A percentile compares a stretch with the other conserved stretches of the same genome.
Conservation (phyloP, 2,113 vertebrate genomes). For the Corythornis cristatus region DNA sequence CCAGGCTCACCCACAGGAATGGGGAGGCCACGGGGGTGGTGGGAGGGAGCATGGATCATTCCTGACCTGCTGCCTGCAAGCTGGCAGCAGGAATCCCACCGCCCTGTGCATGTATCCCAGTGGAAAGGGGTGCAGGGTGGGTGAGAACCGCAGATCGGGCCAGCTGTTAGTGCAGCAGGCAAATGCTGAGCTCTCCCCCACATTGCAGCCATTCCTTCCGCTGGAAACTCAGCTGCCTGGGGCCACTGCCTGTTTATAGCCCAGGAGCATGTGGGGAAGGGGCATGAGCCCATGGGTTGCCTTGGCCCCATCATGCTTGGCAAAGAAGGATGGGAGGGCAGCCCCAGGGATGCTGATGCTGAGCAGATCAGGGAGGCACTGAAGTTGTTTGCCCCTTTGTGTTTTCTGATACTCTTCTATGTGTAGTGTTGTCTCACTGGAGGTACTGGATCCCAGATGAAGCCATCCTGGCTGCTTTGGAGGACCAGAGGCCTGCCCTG, state of each 20-base stretch:
- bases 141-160: not conserved
- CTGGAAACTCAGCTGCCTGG: constrained; percentile 5
- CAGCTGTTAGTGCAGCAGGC: constrained; percentile 71
- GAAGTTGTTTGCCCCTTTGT: not conserved
- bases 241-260: constrained; percentile 57
- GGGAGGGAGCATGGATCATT: constrained; percentile 43
- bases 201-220: constrained; percentile 77
- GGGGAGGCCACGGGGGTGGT: not conserved
- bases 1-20: constrained; percentile 53
- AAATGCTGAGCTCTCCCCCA: constrained; percentile 51
- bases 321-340: rapidly evolving
- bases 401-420: rapidly evolving
- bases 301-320: rapidly evolving
- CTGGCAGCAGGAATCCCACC: constrained; percentile 57
- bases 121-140: not conserved
- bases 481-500: not conserved
- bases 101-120: not conserved
- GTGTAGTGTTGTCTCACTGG: rapidly evolving
- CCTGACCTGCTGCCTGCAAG: constrained; percentile 37
- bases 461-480: not conserved
- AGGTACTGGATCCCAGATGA: not conserved
- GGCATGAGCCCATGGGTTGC: not conserved
- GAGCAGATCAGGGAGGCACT: rapidly evolving
- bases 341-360: not conserved
- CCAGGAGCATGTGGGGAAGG: not conserved